Conservation (phyloP, 2,113 vertebrate genomes). For the Pteruthius melanotis region DNA sequence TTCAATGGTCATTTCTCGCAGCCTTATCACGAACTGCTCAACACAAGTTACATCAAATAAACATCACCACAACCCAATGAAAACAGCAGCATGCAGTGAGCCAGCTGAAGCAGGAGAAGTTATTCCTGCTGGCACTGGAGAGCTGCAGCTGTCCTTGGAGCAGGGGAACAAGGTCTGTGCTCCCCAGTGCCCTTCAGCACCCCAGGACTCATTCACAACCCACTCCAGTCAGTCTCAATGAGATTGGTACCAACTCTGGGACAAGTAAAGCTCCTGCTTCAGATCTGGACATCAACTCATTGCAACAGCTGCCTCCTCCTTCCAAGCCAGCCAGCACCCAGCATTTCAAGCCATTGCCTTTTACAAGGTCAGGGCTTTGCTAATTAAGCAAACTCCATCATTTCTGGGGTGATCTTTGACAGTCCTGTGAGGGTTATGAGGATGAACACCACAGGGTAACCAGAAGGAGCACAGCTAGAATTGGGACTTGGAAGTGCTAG, state of each 20-base stretch:
- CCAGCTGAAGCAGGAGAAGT: background rate
- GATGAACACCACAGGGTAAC: background rate
- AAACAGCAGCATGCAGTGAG: background rate
- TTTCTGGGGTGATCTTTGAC: background rate
- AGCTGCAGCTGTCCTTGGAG: background rate
- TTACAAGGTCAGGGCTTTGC: background rate
- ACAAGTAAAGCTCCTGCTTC: background rate
- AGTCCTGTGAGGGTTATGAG: background rate
- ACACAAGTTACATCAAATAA: background rate
- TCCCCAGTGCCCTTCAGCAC: background rate
- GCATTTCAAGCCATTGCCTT: background rate
- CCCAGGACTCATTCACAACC: background rate
- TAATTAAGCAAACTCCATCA: background rate
- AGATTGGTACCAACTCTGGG: background rate
- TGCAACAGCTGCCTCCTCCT: background rate
- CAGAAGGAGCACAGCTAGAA: background rate
- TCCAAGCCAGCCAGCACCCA: background rate
- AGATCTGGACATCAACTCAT: background rate
- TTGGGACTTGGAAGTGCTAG: background rate
- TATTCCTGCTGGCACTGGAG: background rate
- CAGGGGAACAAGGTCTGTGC: background rate
- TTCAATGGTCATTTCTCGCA: background rate
- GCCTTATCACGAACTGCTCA: background rate
- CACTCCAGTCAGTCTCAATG: fast-evolving
- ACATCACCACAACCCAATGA: background rate